Base-by-base conservation (phyloP, 1,140 invertebrate genomes). In the Temnothorax longispinosus region DNA sequence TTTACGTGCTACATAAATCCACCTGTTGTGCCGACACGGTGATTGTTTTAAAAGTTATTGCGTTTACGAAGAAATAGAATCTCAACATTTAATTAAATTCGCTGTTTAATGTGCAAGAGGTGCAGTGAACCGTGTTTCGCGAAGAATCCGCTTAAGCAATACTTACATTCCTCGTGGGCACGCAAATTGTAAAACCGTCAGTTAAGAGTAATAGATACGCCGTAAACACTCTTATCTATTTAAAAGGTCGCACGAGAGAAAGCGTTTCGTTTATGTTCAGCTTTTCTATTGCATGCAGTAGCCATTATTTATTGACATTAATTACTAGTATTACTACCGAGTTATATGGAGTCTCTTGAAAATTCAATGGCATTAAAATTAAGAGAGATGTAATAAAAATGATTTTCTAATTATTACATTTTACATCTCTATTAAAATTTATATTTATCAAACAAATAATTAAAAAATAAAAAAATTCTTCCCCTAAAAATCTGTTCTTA, bases 171-270 rank as follows among this genome's bases (percentile, higher is more conserved):
- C 32, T 67, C 47, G 21, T 50, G 18, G 58, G 18, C 21, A 47
- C 11, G 50, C 77, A 81, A 81, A 81, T 81, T 67, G 35, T 81
- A 56, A 81, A 81, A 5, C 35, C 44, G 47, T 56, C 50, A 54
- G 77, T 56, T 44, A 69, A 69, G 8, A 69, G 47, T 56, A 81
- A 56, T 56, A 69, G 64, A 69, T 71, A 81, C 15, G 44, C 76
- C 32, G 32, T 78, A 78, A 50, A 65, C 44, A 35, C 35, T 69
- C 64, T 81, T 81, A 81, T 69, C 62, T 41, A 35, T 69, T 69
- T 80, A 56, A 81, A 81, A 81, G 77, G 47, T 80, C n/a, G 62
- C n/a, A 54, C 15, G 50, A 69, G 77, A 80, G 77, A 71, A 52
- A 81, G 38, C 27, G 56, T 47, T 60, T 64, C 35, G 35, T 81